Conservation (phyloP, 2,797 vertebrate genomes). For the Odontamblyopus lacepedii region DNA sequence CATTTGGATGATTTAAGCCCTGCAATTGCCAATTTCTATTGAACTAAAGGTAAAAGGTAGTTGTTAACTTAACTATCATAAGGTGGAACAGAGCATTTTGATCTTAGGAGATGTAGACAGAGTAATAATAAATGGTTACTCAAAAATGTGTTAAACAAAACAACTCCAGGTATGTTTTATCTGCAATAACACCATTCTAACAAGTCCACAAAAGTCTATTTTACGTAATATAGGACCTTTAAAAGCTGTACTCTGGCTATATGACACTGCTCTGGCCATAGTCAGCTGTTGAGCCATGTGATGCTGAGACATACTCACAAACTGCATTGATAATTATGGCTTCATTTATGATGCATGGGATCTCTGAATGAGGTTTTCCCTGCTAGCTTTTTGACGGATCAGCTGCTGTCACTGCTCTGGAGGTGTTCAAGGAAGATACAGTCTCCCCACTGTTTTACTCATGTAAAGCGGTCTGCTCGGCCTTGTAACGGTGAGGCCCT, state of each 20-base stretch:
- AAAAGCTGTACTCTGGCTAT: slow-evolving; percentile 27
- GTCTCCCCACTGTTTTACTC: slow-evolving; percentile 31
- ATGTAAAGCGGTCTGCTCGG: slow-evolving; percentile 46
- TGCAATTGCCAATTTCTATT: no score
- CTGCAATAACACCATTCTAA: no score
- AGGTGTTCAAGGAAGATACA: slow-evolving; percentile 39
- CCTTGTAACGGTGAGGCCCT: slow-evolving; percentile 21
- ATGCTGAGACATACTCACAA: slow-evolving; percentile 43
- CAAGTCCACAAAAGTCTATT: no score
- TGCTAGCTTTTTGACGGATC: slow-evolving; percentile 40
- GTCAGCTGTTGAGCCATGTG: slow-evolving; percentile 56
- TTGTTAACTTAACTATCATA: no score
- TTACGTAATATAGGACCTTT: no score
- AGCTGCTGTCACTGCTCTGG: slow-evolving; percentile 39
- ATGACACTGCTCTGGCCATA: slow-evolving; percentile 33
- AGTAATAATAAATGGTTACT: no score
- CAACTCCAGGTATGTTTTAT: no score
- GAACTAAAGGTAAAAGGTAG: no score
- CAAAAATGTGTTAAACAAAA: no score
- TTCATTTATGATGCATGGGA: slow-evolving; percentile 56
- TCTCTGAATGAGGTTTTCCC: slow-evolving; percentile 18
- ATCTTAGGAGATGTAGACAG: no score
- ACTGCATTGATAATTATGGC: slow-evolving; percentile 50
- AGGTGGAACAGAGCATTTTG: no score
- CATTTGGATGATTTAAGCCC: no score